These are phyloP conservation scores for Lathronympha strigana DNA, from an alignment of 2,888 invertebrate genomes.

Conservation along the genomic window DNA sequence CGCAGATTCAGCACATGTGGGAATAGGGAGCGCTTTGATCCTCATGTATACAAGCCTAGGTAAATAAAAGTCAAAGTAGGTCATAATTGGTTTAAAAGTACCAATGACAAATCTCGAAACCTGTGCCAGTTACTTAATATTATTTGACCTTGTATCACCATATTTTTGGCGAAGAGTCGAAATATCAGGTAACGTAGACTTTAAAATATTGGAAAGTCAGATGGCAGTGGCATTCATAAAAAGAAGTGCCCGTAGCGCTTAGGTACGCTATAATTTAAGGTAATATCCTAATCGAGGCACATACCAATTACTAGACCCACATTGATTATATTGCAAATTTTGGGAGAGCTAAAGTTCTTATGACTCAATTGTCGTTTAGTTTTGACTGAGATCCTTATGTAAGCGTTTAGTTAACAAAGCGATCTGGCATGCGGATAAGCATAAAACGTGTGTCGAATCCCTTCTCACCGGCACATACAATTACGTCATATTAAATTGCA, in stretches of 20 bases:
- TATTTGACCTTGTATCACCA: too few relatives aligned
- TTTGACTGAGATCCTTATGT: conserved; percentile 18
- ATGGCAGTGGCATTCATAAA: neutral
- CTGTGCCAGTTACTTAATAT: too few relatives aligned
- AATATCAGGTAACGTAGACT: too few relatives aligned
- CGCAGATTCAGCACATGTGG: conserved; percentile 66
- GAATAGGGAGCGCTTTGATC: conserved; percentile 48
- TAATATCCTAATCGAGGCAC: too few relatives aligned
- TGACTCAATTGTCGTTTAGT: neutral
- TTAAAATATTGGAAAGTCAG: neutral
- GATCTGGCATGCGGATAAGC: conserved; percentile 35
- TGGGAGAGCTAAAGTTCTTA: too few relatives aligned
- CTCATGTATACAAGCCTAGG: conserved; percentile 21
- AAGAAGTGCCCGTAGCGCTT: neutral
- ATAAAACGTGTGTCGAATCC: conserved; percentile 37
- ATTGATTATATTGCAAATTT: too few relatives aligned
- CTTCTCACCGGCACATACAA: conserved; percentile 28
- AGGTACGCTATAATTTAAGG: too few relatives aligned
- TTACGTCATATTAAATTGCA: conserved; percentile 37
- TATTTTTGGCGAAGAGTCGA: too few relatives aligned
- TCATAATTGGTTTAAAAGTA: too few relatives aligned
- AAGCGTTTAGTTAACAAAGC: conserved; percentile 21
- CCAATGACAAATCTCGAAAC: neutral
- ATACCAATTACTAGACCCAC: too few relatives aligned
- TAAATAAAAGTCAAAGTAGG: conserved; percentile 17